Base-by-base conservation (phyloP, 2,113 vertebrate species). In the Polyodon spathula region DNA sequence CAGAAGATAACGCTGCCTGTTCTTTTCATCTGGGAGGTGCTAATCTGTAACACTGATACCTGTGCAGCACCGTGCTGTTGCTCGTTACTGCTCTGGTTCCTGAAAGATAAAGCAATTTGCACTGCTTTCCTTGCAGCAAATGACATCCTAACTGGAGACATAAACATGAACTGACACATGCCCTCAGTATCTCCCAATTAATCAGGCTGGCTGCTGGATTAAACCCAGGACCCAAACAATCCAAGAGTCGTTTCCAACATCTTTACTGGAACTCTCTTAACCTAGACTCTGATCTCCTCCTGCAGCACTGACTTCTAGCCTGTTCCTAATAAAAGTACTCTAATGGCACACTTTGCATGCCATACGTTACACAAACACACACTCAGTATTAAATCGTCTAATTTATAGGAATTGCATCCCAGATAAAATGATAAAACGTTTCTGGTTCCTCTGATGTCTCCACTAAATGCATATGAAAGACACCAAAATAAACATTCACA, bases 401-500 rank as follows among this genome's bases (percentile, higher is more conserved):
- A 38, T 59, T 64, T 27, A 39, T 37, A 54, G n/a, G 41, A 57
- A 40, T 10, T 43, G 51, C 11, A 42, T 55, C 51, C 51, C 6
- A 74, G 78, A 79, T 70, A 73, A 71, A 63, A 3, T 46, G 43
- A 80, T 68, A 39, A 54, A 67, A 38, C 6, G 16, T 41, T 44
- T 59, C 63, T 46, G 58, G 40, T 65, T 41, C 40, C 27, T 43
- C 58, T 65, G 16, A 56, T 56, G 41, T 61, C 58, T 58, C 46
- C 44, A 37, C 71, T 67, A 70, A 70, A 78, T 64, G 71, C 61
- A 71, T 71, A 72, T 71, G 71, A 71, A 80, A 68, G 66, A 71
- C 69, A 72, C 75, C 80, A 75, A 77, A 72, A 76, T 85, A 85
- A 83, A 87, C 81, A 81, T 71, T 62, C 70, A 3, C 68, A 71